phyloP scores from a whole-genome alignment of 2,888 invertebrate genomes.

The Hipparchia semele region DNA sequence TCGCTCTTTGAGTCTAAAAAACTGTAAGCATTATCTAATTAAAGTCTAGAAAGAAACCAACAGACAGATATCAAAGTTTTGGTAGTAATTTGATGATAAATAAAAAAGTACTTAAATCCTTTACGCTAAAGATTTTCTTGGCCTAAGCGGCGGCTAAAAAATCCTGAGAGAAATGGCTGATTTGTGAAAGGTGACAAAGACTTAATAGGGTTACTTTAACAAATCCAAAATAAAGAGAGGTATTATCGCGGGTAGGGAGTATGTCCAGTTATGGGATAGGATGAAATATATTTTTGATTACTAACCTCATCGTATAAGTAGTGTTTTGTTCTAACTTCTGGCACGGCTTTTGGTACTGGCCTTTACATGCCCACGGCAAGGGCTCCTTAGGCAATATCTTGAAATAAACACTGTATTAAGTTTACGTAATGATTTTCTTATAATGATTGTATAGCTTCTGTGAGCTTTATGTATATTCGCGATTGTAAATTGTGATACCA shows the following conservation, averaged over 20 bases:
- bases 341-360: conserved; percentile 73
- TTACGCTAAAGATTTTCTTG: too few relatives aligned
- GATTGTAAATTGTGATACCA: too few relatives aligned
- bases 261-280: background rate
- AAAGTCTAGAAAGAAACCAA: background rate
- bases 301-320: conserved; percentile 70
- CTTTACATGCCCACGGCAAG: conserved; percentile 74
- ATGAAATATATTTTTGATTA: background rate
- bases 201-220: too few relatives aligned
- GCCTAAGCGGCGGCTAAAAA: too few relatives aligned
- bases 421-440: background rate
- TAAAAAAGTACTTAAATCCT: too few relatives aligned
- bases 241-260: too few relatives aligned
- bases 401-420: conserved; percentile 30
- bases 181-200: too few relatives aligned
- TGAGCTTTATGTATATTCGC: background rate
- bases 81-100: too few relatives aligned
- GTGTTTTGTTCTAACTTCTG: conserved; percentile 66
- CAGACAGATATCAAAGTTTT: too few relatives aligned
- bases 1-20: conserved; percentile 66
- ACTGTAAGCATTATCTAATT: conserved; percentile 48
- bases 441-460: background rate
- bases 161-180: too few relatives aligned
- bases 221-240: too few relatives aligned
- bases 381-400: conserved; percentile 67